Base-by-base conservation (phyloP, 2,888 invertebrate species). In the Desoria tigrina region DNA sequence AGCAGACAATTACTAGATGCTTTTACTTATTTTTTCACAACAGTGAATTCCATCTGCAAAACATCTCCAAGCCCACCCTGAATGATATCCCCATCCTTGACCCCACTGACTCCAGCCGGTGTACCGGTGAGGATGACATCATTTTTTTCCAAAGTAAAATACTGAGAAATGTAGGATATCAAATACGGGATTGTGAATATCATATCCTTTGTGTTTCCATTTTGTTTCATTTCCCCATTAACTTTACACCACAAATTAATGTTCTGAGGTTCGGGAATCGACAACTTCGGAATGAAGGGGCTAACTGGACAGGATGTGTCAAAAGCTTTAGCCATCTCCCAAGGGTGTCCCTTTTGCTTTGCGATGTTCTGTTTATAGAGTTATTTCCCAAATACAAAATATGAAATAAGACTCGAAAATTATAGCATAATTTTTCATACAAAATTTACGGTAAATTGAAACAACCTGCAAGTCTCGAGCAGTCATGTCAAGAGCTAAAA, bases 121-220 rank as follows among this genome's bases (percentile, higher is more conserved):
- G 89, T 88, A 9, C 90, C 90, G 2, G 90, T 90, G 28, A 91
- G 79, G 71, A 91, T 84, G 11, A 91, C 79, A 80, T 90, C 90
- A 67, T 87, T 87, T 14, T 85, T 84, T 75, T 90, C 88, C 66
- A 90, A 78, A 0, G 88, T 89, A 80, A 90, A 87, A 77, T 83
- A 86, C 63, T 83, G 79, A 2, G 88, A 88, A 49, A 87, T 83
- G 78, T 85, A 86, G 56, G 85, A 83, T 28, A 92, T 84, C 9
- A 91, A 80, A 57, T 83, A 81, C 0, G 87, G 85, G 23, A 88
- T 81, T 56, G 80, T 82, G 77, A 89, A 90, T 27, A 89, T 84
- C 82, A 91, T 85, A 78, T 89, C 87, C 18, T 81, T 82, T 0
- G 89, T 88, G 76, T 84, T 84, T 9, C 86, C 86, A 49, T 84